These are phyloP conservation scores for Bungarus multicinctus DNA, from an alignment of 2,113 vertebrate species.

Conservation along the genomic window DNA sequence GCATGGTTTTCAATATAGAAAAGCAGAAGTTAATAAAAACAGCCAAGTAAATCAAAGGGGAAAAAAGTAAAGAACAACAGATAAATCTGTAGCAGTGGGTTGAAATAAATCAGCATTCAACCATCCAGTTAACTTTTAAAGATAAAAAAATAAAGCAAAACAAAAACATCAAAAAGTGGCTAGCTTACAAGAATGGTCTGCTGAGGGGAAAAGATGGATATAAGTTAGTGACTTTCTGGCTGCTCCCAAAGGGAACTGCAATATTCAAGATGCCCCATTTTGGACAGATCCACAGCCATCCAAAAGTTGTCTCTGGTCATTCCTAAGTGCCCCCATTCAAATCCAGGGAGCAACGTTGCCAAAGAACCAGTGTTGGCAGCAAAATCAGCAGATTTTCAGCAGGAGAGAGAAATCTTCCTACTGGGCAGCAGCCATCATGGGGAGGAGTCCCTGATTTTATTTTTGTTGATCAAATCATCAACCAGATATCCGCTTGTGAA, in stretches of 20 bases:
- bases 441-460: background rate
- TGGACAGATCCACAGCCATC: background rate
- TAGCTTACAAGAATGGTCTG: background rate
- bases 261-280: background rate
- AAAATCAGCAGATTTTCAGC: background rate
- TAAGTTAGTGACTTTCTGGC: background rate
- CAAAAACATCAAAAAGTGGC: background rate
- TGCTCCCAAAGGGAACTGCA: background rate
- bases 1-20: background rate
- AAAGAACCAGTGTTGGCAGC: background rate
- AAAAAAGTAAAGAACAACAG: background rate
- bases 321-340: background rate
- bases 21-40: background rate
- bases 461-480: background rate
- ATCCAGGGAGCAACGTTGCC: background rate
- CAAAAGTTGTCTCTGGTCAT: background rate
- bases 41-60: background rate
- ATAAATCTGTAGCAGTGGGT: background rate
- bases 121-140: background rate
- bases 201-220: background rate
- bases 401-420: background rate
- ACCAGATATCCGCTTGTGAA: background rate
- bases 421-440: background rate
- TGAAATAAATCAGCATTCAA: background rate
- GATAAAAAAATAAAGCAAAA: background rate